phyloP scores from a whole-genome alignment of 2,888 invertebrate species.

The Pseudococcus longispinus region DNA sequence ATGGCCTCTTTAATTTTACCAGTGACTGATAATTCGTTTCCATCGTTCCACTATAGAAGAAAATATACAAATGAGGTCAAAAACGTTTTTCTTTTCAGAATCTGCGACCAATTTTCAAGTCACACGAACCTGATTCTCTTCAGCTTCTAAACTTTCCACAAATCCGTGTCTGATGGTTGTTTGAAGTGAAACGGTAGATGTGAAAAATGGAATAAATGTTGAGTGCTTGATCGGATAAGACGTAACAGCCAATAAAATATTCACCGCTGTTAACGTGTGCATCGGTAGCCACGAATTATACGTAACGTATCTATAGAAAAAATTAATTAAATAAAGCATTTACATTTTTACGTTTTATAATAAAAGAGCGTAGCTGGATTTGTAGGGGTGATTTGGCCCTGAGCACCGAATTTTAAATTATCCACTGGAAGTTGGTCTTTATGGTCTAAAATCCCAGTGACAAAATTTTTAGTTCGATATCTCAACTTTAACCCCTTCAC shows the following conservation, averaged over 20 bases:
- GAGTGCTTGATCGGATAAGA: slow-evolving; percentile 72
- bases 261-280: slow-evolving; percentile 74
- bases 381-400: no score
- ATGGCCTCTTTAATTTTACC: slow-evolving; percentile 73
- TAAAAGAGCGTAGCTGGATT: no score
- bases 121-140: slow-evolving; percentile 61
- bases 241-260: slow-evolving; percentile 74
- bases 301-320: slow-evolving; percentile 68
- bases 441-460: no score
- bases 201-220: slow-evolving; percentile 77
- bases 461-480: no score
- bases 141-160: slow-evolving; percentile 84
- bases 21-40: slow-evolving; percentile 59
- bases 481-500: no score
- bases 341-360: neutral
- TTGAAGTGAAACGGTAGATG: slow-evolving; percentile 69
- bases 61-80: neutral
- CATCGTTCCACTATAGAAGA: slow-evolving; percentile 41
- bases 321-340: no score
- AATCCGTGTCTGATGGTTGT: slow-evolving; percentile 78
- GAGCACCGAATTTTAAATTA: no score
- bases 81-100: neutral
- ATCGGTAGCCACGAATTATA: slow-evolving; percentile 73
- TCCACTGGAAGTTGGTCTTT: no score
- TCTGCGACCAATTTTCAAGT: neutral